Evolutionary conservation across 1,140 invertebrate genomes (phyloP).

Genomic region (Diuraphis noxia): DNA sequence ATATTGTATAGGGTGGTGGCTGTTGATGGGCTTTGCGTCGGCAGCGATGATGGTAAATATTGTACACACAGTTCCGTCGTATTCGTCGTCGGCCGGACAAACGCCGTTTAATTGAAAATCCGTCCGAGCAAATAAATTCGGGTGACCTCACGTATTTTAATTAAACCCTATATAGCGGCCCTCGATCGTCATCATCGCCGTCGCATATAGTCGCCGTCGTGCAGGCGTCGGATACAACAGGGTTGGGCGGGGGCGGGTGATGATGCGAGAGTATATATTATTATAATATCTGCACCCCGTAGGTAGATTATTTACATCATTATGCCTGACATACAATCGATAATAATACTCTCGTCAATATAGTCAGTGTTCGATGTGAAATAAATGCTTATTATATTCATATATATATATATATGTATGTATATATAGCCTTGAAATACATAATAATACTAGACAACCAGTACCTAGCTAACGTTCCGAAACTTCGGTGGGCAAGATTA

Average conservation of each 20-base stretch:
- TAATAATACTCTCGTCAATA: neutral
- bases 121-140: constrained; percentile 11
- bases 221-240: neutral
- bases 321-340: neutral
- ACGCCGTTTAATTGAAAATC: constrained; percentile 30
- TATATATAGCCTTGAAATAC: too few species aligned
- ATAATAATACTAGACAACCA: neutral
- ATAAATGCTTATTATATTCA: neutral
- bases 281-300: neutral
- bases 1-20: neutral
- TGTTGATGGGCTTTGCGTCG: neutral
- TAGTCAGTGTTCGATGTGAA: neutral
- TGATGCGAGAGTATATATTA: neutral
- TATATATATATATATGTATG: neutral
- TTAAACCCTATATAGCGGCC: constrained; percentile 2
- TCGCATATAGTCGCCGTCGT: neutral
- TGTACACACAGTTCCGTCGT: neutral
- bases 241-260: neutral
- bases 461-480: neutral
- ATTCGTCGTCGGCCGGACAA: neutral
- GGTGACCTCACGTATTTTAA: neutral
- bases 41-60: neutral
- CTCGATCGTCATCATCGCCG: neutral
- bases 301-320: neutral
- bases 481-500: neutral